Evolutionary conservation across 1,140 invertebrate species (phyloP).

Genomic region (Rhagoletis zephyria): DNA sequence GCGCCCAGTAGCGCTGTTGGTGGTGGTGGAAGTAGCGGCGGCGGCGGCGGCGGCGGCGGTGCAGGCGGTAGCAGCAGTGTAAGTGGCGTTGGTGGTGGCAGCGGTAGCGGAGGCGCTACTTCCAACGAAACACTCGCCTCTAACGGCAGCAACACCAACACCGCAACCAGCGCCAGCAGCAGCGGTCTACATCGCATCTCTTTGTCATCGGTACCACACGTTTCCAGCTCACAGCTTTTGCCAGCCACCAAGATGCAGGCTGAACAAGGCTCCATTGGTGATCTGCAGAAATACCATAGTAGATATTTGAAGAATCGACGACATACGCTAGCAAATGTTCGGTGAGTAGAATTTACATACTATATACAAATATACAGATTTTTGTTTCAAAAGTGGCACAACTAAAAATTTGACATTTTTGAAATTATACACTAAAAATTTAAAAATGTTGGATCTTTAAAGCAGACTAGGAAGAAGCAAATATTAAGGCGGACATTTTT

Average conservation of each 20-base stretch:
- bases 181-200: conserved; percentile 64
- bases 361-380: no score
- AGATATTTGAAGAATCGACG: conserved; percentile 85
- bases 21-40: conserved; percentile 58
- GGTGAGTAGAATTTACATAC: conserved; percentile 77
- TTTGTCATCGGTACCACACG: conserved; percentile 67
- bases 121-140: conserved; percentile 69
- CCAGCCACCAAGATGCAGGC: conserved; percentile 84
- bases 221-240: conserved; percentile 70
- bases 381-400: no score
- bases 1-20: conserved; percentile 65
- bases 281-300: conserved; percentile 88
- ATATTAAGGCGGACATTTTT: no score
- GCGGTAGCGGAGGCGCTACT: conserved; percentile 62
- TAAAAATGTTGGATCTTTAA: no score
- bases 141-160: conserved; percentile 67
- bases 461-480: no score
- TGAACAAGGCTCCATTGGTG: conserved; percentile 89
- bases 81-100: conserved; percentile 59
- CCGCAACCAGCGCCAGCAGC: conserved; percentile 71
- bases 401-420: no score
- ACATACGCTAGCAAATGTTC: conserved; percentile 89
- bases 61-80: conserved; percentile 60
- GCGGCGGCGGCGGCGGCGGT: conserved; percentile 52
- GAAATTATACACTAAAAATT: no score